A percentile compares a stretch with the other conserved stretches of the same genome.
phyloP scores from a whole-genome alignment of 2,113 vertebrate species.

The Protobothrops flavoviridis region DNA sequence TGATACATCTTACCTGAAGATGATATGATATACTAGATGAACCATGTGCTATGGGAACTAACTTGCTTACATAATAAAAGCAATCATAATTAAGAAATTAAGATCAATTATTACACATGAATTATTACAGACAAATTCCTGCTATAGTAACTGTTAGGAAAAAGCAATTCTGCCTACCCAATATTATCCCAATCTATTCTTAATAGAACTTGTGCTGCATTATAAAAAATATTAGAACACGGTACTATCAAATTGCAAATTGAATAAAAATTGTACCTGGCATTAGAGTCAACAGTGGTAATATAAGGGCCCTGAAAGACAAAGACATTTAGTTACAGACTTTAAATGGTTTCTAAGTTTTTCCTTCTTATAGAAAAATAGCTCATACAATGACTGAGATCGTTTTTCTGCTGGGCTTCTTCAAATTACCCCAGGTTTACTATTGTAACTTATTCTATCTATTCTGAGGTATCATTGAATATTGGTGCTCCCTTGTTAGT shows the following conservation, averaged over 20 bases:
- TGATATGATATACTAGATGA: neutral
- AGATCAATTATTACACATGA: neutral
- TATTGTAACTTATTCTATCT: neutral
- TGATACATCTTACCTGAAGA: neutral
- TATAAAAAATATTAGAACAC: neutral
- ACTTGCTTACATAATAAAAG: neutral
- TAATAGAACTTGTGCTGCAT: neutral
- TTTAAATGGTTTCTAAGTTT: neutral
- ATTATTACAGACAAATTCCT: neutral
- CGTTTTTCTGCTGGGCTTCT: neutral
- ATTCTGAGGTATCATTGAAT: neutral
- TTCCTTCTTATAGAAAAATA: neutral
- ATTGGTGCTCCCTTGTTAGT: neutral
- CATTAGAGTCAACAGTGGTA: constrained; percentile 65
- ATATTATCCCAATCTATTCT: neutral
- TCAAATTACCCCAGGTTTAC: neutral
- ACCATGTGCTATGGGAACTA: neutral
- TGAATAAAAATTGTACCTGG: constrained; percentile 66
- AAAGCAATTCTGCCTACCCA: neutral
- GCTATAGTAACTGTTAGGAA: neutral
- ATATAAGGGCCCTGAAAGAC: constrained; percentile 73
- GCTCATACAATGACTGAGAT: neutral
- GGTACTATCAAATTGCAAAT: neutral
- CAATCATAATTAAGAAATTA: neutral
- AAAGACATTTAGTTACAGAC: constrained; percentile 41